Evolutionary conservation across 1,140 invertebrate genomes (phyloP), one percentile per base, ranked within the genome.

Genomic region (Laupala kohalensis): DNA sequence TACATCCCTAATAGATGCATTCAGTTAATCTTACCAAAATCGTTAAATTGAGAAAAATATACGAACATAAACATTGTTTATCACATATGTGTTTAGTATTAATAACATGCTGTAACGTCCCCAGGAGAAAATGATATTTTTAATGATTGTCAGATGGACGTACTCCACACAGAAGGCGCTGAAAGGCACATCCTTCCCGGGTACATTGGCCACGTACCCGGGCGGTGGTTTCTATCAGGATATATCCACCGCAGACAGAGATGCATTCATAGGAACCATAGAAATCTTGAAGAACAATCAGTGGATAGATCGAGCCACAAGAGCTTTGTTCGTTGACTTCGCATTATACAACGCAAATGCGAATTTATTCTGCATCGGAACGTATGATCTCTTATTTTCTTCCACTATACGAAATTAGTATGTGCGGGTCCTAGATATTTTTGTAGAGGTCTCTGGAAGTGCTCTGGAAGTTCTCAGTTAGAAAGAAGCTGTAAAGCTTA

Each of bases 331-430:
- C 76, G 77, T 92, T 3, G 90, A 92, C 78, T 91, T 92, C 74
- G 87, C 87, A 0, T 82, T 90, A 25, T 92, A 91, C 79, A 92
- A 92, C 79, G 86, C 86, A 6, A 92, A 92, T 79, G 82, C 90
- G 64, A 91, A 92, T 78, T 79, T 90, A 27, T 90, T 92, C 80
- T 88, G 86, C 77, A 81, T 89, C n/a, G n/a, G n/a, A n/a, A n/a
- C n/a, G n/a, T n/a, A n/a, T n/a, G n/a, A n/a, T n/a, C n/a, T n/a
- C n/a, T n/a, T n/a, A n/a, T n/a, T n/a, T n/a, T n/a, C n/a, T n/a
- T n/a, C n/a, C n/a, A n/a, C n/a, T n/a, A n/a, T n/a, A n/a, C n/a
- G n/a, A n/a, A n/a, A n/a, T n/a, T n/a, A n/a, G n/a, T n/a, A n/a
- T n/a, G n/a, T n/a, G n/a, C n/a, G n/a, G n/a, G n/a, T n/a, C n/a